Percentiles rank a stretch among this genome's conserved stretches.
phyloP scores from a whole-genome alignment of 2,113 vertebrate genomes.

The Xenus cinereus region DNA sequence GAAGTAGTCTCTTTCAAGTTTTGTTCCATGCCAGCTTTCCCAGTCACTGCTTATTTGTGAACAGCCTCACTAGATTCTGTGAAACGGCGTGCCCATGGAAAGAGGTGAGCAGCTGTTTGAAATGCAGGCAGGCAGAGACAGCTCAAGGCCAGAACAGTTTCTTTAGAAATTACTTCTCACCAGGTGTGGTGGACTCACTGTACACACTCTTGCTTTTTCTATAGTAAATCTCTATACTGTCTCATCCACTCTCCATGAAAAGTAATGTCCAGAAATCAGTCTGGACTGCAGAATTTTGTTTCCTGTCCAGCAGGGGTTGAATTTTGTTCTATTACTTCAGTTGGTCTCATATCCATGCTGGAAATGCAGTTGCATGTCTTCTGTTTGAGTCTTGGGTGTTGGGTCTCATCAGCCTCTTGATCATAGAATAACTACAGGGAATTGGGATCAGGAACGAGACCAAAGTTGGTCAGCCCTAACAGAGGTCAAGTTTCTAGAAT shows the following conservation, averaged over 20 bases:
- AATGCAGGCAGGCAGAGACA: not conserved
- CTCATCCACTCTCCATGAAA: not conserved
- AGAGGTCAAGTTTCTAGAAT: not conserved
- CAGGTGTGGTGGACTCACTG: not conserved
- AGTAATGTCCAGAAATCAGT: rapidly evolving
- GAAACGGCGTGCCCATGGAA: not conserved
- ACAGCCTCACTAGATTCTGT: not conserved
- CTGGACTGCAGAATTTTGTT: not conserved
- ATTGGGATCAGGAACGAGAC: not conserved
- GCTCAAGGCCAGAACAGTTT: not conserved
- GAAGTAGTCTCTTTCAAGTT: not conserved
- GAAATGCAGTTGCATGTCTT: not conserved
- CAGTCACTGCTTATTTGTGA: not conserved
- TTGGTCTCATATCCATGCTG: not conserved
- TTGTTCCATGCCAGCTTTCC: not conserved
- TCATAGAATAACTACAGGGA: not conserved
- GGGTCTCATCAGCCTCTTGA: not conserved
- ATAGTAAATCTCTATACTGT: not conserved
- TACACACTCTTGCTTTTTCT: not conserved
- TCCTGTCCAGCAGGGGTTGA: not conserved
- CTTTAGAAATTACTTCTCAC: not conserved
- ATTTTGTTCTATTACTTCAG: not conserved
- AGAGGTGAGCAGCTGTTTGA: not conserved
- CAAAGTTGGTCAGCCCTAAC: not conserved
- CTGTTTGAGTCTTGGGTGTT: not conserved